A percentile compares a stretch with the other conserved stretches of the same genome.
Evolutionary conservation across 2,113 vertebrate genomes (phyloP).

Genomic region (Ceratotherium simum): DNA sequence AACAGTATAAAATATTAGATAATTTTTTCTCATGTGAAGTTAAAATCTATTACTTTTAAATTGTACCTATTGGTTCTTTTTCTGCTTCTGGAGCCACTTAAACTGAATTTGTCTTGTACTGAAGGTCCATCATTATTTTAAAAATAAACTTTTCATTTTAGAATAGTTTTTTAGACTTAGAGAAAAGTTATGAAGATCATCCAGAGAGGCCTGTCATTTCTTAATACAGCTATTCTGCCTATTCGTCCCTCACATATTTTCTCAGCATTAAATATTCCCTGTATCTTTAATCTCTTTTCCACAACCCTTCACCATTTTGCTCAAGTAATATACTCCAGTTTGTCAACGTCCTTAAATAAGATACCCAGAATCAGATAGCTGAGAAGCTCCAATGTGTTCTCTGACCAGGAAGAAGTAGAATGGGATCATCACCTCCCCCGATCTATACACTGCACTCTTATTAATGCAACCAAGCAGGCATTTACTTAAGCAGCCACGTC

Average conservation of each 20-base stretch:
- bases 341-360: background rate
- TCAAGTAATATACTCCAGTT: background rate
- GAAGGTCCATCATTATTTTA: background rate
- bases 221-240: background rate
- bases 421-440: background rate
- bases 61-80: background rate
- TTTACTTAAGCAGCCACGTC: background rate
- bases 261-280: background rate
- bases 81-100: background rate
- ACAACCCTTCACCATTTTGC: background rate
- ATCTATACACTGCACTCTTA: accelerated
- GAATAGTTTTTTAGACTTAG: background rate
- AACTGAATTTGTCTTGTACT: background rate
- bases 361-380: background rate
- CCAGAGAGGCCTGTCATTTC: background rate
- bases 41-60: background rate
- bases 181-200: background rate
- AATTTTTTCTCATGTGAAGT: background rate
- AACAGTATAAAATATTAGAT: background rate
- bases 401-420: background rate
- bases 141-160: background rate
- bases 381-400: background rate
- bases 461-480: background rate
- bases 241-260: background rate
- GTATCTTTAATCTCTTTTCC: background rate